Evolutionary conservation across 2,888 invertebrate genomes (phyloP), one percentile per base, ranked within the genome.

Genomic region (Anticlea derivata): DNA sequence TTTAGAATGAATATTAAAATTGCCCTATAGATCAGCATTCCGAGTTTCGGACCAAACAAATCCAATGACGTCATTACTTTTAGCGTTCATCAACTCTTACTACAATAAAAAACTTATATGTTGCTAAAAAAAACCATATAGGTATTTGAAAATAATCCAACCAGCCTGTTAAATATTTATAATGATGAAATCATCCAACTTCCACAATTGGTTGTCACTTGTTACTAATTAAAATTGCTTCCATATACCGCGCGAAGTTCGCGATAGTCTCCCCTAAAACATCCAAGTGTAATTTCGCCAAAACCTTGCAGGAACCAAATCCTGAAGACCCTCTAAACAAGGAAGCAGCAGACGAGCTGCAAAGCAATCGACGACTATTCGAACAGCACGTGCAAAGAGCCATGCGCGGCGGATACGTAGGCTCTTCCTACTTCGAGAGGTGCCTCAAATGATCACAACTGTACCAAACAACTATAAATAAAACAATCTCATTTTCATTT

Each of bases 281-380:
- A 2, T 7, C 8, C 7, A n/a, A 4, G 27, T n/a, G n/a, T 45
- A 29, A 45, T 27, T 12, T 38, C 7, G 23, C 13, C 8, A 29
- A 31, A 26, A 23, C 6, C n/a, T 55, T 56, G 10, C 73, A 97
- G 97, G 99, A 99, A 91, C 99, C 99, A 37, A 99, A 99, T 89
- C 98, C 99, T 1, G 99, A 99, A 88, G 99, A 99, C 92, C 99
- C 99, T 6, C 85, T 99, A 65, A 99, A 99, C 86, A 99, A 99
- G 90, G 99, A 99, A 88, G 99, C 99, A 7, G 99, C 99, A 1
- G 98, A 99, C 82, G 97, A 99, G 52, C 93, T 99, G 61, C 98
- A 98, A 78, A 97, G 95, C 80, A 99, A 98, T 88, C 93, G 97
- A 78, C 93, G 98, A 70, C 91, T 97, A 59, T 99, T 99, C 82